Evolutionary conservation across 1,140 invertebrate genomes (phyloP), one percentile per base, ranked within the genome.

Genomic region (Arctopsyche grandis): DNA sequence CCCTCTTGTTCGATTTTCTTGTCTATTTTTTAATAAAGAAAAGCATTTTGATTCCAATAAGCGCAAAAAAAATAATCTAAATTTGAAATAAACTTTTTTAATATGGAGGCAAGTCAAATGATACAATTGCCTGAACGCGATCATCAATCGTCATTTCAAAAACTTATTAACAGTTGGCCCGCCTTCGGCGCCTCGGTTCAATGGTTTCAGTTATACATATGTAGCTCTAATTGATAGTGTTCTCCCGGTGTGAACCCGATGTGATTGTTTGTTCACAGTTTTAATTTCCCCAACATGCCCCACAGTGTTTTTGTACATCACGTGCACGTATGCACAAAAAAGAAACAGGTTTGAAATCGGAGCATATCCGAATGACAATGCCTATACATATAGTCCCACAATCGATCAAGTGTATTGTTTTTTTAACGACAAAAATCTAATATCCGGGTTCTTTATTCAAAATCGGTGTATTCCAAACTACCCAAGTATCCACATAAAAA

Each of bases 351-450:
- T 66, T 66, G 21, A 24, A 66, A 26, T 66, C 63, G 63, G 63
- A 52, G 48, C 48, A 52, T 12, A 52, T 52, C 10, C 16, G 16
- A 66, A 66, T 66, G 63, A 66, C 63, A 66, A 66, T 66, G 21
- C 63, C 29, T 7, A 38, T 38, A 38, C 26, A 22, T 66, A 66
- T 66, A 66, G 63, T n/a, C 63, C 9, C 9, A 22, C 24, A 66
- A 66, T 66, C 63, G 63, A 66, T 66, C 63, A 66, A 66, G 63
- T 66, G 63, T 66, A 66, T 66, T 66, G 63, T 66, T 26, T 66
- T 38, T 66, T 66, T 66, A 19, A 22, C 24, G 63, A 66, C 63
- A 66, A 66, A 66, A 66, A 26, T 66, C 24, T 22, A 66, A 14
- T 22, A 26, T 66, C 63, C 63, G 63, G 63, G 63, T 19, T 60